These are phyloP conservation scores for Rhincodon typus DNA, from an alignment of 2,797 vertebrate species.

Conservation along the genomic window DNA sequence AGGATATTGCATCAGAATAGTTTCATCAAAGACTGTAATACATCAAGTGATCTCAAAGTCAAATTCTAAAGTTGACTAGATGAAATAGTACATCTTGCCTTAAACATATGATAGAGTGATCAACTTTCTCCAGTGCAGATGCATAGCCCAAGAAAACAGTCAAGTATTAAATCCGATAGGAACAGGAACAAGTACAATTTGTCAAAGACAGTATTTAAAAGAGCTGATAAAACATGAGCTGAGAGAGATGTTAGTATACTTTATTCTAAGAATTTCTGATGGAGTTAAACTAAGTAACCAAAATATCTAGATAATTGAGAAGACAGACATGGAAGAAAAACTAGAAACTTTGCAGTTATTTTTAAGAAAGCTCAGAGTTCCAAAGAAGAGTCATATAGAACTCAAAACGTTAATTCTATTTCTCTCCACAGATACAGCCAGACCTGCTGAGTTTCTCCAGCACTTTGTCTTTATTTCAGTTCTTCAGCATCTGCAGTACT, in stretches of 20 bases:
- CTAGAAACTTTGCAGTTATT: background rate
- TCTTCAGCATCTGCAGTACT: too few species aligned
- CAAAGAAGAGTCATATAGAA: too few species aligned
- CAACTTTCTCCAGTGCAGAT: background rate
- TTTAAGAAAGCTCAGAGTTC: background rate
- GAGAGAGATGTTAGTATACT: background rate
- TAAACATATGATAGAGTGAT: background rate
- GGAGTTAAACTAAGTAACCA: background rate
- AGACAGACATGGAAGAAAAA: background rate
- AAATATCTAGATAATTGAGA: background rate
- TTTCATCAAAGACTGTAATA: background rate
- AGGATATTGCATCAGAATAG: background rate
- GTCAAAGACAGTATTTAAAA: background rate
- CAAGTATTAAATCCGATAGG: background rate
- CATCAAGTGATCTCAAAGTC: background rate
- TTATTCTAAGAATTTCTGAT: background rate
- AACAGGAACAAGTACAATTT: background rate
- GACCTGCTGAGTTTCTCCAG: too few species aligned
- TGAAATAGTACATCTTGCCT: background rate
- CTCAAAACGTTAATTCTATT: too few species aligned
- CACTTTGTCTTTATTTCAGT: too few species aligned
- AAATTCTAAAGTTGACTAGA: background rate
- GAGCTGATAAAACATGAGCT: background rate
- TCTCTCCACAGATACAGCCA: too few species aligned
- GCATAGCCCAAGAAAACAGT: background rate